A percentile compares a stretch with the other conserved stretches of the same genome.
Conservation (phyloP, 2,113 vertebrate species). For the Thalassoma bifasciatum region DNA sequence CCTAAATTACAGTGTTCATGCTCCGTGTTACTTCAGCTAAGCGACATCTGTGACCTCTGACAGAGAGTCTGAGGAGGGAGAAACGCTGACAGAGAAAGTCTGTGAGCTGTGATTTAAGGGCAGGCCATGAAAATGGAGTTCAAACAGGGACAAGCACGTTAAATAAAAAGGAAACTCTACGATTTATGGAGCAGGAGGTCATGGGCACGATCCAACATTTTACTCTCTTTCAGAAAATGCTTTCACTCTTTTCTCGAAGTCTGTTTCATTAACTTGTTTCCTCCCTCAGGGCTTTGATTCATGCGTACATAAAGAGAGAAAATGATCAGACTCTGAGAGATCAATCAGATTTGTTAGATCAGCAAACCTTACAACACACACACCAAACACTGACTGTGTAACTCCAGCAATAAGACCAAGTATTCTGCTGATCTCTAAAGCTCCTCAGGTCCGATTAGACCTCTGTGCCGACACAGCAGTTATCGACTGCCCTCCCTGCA, state of each 20-base stretch:
- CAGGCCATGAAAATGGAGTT: not conserved
- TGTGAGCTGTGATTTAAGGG: not conserved
- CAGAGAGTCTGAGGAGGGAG: slow-evolving; percentile 21
- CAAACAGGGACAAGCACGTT: not conserved
- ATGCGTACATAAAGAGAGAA: slow-evolving; percentile 10
- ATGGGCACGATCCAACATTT: not conserved
- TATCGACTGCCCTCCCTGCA: slow-evolving; percentile 66
- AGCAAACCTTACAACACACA: slow-evolving; percentile 14
- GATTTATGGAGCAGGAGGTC: not conserved
- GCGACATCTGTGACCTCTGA: slow-evolving; percentile 39
- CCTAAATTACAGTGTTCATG: slow-evolving; percentile 69
- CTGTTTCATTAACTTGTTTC: slow-evolving; percentile 1
- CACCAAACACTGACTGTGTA: not conserved
- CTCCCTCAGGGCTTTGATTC: slow-evolving; percentile 14
- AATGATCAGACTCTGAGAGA: slow-evolving; percentile 11
- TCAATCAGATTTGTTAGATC: slow-evolving; percentile 40
- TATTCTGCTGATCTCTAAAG: slow-evolving; percentile 52
- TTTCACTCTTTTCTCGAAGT: too few relatives aligned
- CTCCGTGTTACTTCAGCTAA: slow-evolving; percentile 36
- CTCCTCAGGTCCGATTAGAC: slow-evolving; percentile 42
- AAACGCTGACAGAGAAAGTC: not conserved
- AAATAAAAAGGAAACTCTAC: not conserved
- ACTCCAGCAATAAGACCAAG: slow-evolving; percentile 21
- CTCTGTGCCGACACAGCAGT: slow-evolving; percentile 59
- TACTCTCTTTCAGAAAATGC: too few relatives aligned